Base-by-base conservation (phyloP, 2,797 vertebrate species). In the Gymnocypris eckloni region DNA sequence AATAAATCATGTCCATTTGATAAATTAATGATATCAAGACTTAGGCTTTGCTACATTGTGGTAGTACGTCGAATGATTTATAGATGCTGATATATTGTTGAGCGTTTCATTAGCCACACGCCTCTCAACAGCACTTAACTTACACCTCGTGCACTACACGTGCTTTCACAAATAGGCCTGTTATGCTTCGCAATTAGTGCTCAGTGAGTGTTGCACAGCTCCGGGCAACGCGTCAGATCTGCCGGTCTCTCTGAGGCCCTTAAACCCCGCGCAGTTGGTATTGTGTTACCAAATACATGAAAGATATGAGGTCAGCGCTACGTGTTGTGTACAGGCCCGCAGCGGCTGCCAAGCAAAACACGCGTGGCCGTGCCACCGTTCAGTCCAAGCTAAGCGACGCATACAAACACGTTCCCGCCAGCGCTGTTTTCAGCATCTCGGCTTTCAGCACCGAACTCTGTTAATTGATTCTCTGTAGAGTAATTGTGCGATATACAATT, bases 281-380 rank as follows among this genome's bases (percentile, higher is more conserved):
- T 92, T 90, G 91, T 89, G 93, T 93, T 89, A 86, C 76, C 92
- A 92, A 92, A 94, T 92, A 93, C 94, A 93, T 93, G 93, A 94
- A 93, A 93, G 91, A 93, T 90, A 93, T 95, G 94, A 95, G 92
- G 92, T 95, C 94, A 95, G 91, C 84, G 87, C 90, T 88, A 66
- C 73, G 75, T 79, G 76, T 79, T 87, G 67, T 87, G 87, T 88
- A 86, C 61, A 83, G 71, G 83, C 79, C 71, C 81, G 13, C 43
- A n/a, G 79, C n/a, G 20, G 45, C 85, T 85, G 91, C 90, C 89
- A 91, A 88, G 69, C 80, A 66, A 90, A 90, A 90, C 88, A 87
- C 43, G 6, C 8, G 50, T 54, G 33, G 20, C 50, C 70, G 15
- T 79, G 85, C 88, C 86, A 84, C 87, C 81, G 78, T 76, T 85